A percentile compares a stretch with the other conserved stretches of the same genome.
Conservation (phyloP, 2,797 vertebrate species). For the Takifugu ocellatus region DNA sequence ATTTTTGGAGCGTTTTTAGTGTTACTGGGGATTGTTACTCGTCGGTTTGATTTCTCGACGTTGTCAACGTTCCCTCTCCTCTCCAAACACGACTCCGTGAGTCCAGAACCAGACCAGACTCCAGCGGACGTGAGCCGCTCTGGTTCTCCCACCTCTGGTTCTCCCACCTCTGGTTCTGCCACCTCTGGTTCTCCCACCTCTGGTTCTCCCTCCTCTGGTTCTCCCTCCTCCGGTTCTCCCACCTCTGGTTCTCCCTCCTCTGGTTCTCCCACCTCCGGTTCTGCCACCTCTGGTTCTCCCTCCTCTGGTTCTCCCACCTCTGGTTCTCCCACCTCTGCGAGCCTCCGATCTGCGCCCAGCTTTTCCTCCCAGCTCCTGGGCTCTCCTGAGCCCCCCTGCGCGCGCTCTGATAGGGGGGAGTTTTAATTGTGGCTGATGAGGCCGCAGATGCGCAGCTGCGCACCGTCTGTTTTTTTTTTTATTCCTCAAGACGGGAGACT, state of each 20-base stretch:
- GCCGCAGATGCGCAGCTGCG: conserved; percentile 31
- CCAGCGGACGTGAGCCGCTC: no score
- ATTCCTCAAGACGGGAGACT: conserved; percentile 25
- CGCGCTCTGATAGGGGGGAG: background rate
- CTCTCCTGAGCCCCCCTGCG: background rate
- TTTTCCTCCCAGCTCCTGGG: background rate
- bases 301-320: no score
- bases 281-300: conserved; percentile 10
- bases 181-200: conserved; percentile 12
- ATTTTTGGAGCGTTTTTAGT: no score
- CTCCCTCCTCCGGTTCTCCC: no score
- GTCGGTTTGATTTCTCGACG: no score
- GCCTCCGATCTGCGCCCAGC: background rate
- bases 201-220: background rate
- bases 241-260: no score
- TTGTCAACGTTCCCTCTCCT: no score
- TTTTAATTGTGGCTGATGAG: background rate
- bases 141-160: background rate
- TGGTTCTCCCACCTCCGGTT: conserved; percentile 17
- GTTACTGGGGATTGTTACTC: no score
- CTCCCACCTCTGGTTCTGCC: no score
- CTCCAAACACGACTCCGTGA: no score
- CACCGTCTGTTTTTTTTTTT: conserved; percentile 2
- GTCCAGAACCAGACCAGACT: no score
- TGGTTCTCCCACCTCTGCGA: conserved; percentile 15